Conservation (phyloP, 2,113 vertebrate species). For the Calyptomena viridis region DNA sequence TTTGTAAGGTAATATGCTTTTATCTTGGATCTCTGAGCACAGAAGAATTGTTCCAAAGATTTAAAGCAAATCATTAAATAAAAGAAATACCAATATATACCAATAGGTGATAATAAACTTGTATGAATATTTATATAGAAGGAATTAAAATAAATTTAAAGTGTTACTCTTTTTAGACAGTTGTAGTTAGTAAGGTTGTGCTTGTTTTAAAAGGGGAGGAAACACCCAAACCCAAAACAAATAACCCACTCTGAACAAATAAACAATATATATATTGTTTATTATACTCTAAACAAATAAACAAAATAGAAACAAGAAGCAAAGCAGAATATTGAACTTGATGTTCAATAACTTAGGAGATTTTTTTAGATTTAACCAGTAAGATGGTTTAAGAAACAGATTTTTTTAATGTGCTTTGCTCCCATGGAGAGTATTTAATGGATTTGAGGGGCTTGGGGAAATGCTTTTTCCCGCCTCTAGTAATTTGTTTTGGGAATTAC, state of each 20-base stretch:
- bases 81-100: background rate
- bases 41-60: background rate
- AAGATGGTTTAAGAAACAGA: background rate
- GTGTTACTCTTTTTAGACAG: background rate
- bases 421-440: background rate
- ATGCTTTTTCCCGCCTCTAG: background rate
- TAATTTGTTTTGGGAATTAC: background rate
- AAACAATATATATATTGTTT: too few relatives aligned
- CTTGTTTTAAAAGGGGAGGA: background rate
- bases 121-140: background rate
- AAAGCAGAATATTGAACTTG: background rate
- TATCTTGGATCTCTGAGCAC: background rate
- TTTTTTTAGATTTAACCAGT: background rate
- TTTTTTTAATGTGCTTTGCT: background rate
- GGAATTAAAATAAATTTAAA: background rate
- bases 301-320: background rate
- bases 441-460: background rate
- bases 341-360: background rate
- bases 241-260: background rate
- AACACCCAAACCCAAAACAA: background rate
- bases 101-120: background rate
- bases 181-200: background rate
- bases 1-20: rapidly evolving
- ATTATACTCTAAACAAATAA: background rate
- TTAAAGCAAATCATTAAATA: background rate